Evolutionary conservation across 2,113 vertebrate species (phyloP).

Genomic region (Etheostoma spectabile): DNA sequence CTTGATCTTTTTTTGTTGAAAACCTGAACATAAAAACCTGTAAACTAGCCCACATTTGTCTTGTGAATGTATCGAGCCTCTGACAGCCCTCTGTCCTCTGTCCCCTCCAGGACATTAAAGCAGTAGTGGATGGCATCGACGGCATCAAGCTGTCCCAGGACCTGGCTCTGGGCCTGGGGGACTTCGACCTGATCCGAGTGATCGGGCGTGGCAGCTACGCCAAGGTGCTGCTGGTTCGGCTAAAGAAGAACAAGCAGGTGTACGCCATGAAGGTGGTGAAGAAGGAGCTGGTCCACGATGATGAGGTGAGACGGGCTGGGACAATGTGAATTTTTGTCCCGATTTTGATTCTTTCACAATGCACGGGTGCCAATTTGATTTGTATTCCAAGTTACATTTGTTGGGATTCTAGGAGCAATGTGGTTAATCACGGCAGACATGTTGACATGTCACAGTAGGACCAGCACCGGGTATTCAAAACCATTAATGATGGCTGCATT

Average conservation of each 20-base stretch:
- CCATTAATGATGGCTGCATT: too few relatives aligned
- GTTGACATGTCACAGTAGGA: too few relatives aligned
- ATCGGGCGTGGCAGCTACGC: conserved; percentile 98
- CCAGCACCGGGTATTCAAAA: too few relatives aligned
- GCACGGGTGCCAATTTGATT: too few relatives aligned
- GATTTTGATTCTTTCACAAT: too few relatives aligned
- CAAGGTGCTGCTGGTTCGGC: conserved; percentile 96
- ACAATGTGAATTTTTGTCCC: too few relatives aligned
- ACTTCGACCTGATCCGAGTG: conserved; percentile 97
- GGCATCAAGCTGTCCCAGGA: conserved; percentile 95
- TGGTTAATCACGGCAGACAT: too few relatives aligned
- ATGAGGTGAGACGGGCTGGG: conserved; percentile 87
- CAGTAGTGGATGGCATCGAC: conserved; percentile 95
- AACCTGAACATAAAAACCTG: neutral
- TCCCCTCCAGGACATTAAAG: conserved; percentile 88
- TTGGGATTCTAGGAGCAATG: too few relatives aligned
- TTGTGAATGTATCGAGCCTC: neutral
- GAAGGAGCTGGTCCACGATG: conserved; percentile 97
- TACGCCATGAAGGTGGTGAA: conserved; percentile 99
- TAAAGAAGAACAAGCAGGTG: conserved; percentile 95
- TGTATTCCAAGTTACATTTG: too few relatives aligned
- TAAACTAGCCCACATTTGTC: neutral
- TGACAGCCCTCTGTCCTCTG: neutral
- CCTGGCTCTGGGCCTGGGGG: conserved; percentile 91
- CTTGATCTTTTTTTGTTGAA: neutral